Evolutionary conservation across 2,113 vertebrate genomes (phyloP).

Genomic region (Erinaceus europaeus): DNA sequence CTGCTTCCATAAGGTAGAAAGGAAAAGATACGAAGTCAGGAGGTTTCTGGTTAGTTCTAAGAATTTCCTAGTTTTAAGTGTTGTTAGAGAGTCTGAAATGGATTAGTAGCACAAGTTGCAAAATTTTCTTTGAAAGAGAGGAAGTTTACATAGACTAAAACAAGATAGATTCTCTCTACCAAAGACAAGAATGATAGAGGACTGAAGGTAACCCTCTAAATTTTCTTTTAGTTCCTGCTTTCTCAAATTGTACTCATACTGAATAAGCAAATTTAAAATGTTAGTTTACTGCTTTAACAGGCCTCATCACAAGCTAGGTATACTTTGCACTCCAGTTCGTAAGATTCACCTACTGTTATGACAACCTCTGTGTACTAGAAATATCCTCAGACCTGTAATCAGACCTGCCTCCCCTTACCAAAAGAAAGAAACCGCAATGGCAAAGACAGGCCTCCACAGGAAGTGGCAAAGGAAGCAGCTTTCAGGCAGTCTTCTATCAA

Average conservation of each 20-base stretch:
- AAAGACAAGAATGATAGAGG: conserved; percentile 44
- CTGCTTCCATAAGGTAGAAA: background rate
- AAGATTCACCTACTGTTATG: conserved; percentile 53
- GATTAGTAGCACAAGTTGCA: conserved; percentile 38
- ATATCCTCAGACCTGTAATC: conserved; percentile 69
- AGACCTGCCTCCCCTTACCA: conserved; percentile 75
- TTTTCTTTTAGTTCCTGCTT: conserved; percentile 44
- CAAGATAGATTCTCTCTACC: conserved; percentile 23
- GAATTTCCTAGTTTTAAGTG: background rate
- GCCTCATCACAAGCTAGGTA: background rate
- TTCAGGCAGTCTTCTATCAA: conserved; percentile 75
- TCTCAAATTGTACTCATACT: conserved; percentile 31
- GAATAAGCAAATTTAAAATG: conserved; percentile 49
- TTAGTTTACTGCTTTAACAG: conserved; percentile 18
- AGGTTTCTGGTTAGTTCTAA: conserved; percentile 33
- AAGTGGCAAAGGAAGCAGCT: conserved; percentile 74
- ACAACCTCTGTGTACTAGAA: conserved; percentile 50
- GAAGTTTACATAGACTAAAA: conserved; percentile 27
- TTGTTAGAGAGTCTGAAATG: conserved; percentile 33
- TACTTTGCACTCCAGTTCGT: conserved; percentile 34
- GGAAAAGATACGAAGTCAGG: background rate
- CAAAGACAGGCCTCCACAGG: conserved; percentile 75
- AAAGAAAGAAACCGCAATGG: conserved; percentile 75
- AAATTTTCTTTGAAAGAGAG: conserved; percentile 29
- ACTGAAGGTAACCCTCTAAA: background rate